These are phyloP conservation scores for Musca vetustissima DNA, from an alignment of 1,140 invertebrate species.

Conservation along the genomic window DNA sequence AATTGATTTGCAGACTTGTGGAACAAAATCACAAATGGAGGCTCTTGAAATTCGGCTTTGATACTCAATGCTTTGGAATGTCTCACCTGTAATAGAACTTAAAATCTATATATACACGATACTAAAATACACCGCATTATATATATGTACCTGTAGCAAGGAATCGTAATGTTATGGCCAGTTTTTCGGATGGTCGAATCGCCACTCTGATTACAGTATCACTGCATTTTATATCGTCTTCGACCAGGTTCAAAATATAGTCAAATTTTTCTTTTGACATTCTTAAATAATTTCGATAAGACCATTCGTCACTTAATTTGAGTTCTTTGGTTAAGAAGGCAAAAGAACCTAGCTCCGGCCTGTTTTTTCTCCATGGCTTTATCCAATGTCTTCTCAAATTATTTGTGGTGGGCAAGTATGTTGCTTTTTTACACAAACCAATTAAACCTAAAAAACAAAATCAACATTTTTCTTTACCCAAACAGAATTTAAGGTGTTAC, in stretches of 20 bases:
- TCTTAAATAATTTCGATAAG: neutral
- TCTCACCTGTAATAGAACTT: neutral
- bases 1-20: neutral
- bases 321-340: too few relatives aligned
- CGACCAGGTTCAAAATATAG: neutral
- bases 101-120: neutral
- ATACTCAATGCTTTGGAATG: neutral
- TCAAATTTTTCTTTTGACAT: neutral
- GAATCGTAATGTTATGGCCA: neutral
- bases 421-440: neutral
- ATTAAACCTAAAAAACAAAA: neutral
- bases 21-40: neutral
- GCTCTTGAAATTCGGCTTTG: neutral
- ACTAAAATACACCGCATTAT: neutral
- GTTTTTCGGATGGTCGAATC: neutral
- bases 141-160: neutral
- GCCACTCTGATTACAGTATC: neutral
- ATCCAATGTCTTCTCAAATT: too few relatives aligned
- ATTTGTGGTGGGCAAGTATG: neutral
- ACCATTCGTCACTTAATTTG: too few relatives aligned
- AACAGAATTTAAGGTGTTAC: neutral
- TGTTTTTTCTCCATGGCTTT: neutral
- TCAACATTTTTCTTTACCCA: neutral
- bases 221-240: too few relatives aligned
- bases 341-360: neutral